Evolutionary conservation across 2,797 vertebrate genomes (phyloP), one percentile per base, ranked within the genome.

Genomic region (Acipenser ruthenus): DNA sequence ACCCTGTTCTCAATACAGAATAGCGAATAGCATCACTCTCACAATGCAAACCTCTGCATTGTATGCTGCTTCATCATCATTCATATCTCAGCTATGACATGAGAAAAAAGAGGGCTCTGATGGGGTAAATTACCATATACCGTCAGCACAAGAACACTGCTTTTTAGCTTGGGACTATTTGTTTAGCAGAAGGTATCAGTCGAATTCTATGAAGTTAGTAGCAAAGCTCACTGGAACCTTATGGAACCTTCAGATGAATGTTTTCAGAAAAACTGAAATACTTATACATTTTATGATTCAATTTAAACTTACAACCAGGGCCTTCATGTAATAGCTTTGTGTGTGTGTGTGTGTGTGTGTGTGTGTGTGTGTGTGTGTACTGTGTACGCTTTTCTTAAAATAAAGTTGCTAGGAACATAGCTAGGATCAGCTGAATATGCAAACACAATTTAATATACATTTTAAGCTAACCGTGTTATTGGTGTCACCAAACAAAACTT

Each of bases 81-180:
- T 89, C 84, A 87, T 88, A 89, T 86, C 81, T 82, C 79, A 60
- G 62, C 63, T 74, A 85, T 86, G 86, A 89, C 83, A 87, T 77
- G 72, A 72, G 73, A 76, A 76, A 72, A 81, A 62, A 12, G 84
- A 81, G 75, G 74, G 74, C 79, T 72, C 77, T 66, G 80, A 84
- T 71, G 84, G 83, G 78, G 74, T 50, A 23, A 80, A 88, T 88
- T 85, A 89, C 83, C 86, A 88, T 87, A 83, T 79, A 53, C 8
- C 51, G 8, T 12, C 51, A 53, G 51, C 55, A 58, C 55, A 58
- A 12, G 6, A 10, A 10, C 11, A 6, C 23, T 37, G 4, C 23
- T 37, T 37, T 37, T 58, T 58, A 13, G 4, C 55, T 58, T 58
- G 6, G 6, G 6, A n/a, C 11, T 11, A 3, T 11, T 58, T 58